These are phyloP conservation scores for Virgularia gustaviana DNA, from an alignment of 92 coral and sea anemone species.

Conservation along the genomic window DNA sequence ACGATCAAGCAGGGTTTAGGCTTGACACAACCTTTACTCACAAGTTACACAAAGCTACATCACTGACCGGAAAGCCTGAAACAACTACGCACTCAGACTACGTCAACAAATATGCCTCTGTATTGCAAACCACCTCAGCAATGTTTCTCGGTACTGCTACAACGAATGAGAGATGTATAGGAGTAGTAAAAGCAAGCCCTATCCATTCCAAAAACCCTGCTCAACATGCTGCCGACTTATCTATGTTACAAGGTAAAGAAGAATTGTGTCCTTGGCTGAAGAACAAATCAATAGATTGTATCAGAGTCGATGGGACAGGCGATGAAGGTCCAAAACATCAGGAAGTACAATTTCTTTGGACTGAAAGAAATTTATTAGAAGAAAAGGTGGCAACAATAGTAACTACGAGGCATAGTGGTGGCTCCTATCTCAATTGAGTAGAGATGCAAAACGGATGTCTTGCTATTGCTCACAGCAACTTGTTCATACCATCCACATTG, in stretches of 20 bases:
- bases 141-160: conserved; percentile 41
- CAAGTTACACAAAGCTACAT: conserved; percentile 24
- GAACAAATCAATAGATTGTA: conserved; percentile 42
- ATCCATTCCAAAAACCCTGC: conserved; percentile 44
- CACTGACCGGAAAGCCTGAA: conserved; percentile 25
- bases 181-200: conserved; percentile 47
- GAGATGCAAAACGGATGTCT: conserved; percentile 47
- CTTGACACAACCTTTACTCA: conserved; percentile 19
- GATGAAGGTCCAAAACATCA: conserved; percentile 47
- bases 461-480: conserved; percentile 39
- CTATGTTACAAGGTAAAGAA: conserved; percentile 24
- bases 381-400: conserved; percentile 45
- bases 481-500: conserved; percentile 14
- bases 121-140: conserved; percentile 53
- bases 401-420: conserved; percentile 40
- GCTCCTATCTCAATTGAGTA: conserved; percentile 38
- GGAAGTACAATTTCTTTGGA: conserved; percentile 59
- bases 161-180: conserved; percentile 35
- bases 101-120: conserved; percentile 46
- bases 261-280: conserved; percentile 22
- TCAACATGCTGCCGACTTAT: conserved; percentile 43
- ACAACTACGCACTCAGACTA: conserved; percentile 43
- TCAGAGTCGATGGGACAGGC: conserved; percentile 49
- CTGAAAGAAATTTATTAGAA: conserved; percentile 43
- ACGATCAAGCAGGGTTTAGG: conserved; percentile 7